Percentiles rank a stretch among this genome's conserved stretches.
phyloP scores from a whole-genome alignment of 2,113 vertebrate genomes.

The Pongo abelii region DNA sequence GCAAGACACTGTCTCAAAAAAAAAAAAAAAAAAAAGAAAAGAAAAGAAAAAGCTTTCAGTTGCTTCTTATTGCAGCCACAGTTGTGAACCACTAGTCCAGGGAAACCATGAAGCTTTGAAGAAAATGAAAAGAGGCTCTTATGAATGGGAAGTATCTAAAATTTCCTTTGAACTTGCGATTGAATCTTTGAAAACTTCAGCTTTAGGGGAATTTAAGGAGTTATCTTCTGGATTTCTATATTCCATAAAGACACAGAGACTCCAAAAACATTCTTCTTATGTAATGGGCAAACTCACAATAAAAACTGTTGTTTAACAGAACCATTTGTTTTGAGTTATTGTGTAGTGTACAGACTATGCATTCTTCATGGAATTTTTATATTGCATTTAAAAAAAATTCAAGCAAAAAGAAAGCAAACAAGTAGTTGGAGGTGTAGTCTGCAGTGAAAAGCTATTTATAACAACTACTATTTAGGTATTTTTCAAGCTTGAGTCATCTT shows the following conservation, averaged over 20 bases:
- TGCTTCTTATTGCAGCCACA: background rate
- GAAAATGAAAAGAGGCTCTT: background rate
- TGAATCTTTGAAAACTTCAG: conserved; percentile 5
- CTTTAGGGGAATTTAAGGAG: conserved; percentile 40
- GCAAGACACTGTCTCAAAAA: too few species aligned
- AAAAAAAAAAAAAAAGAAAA: too few species aligned
- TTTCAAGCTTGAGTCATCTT: conserved; percentile 63
- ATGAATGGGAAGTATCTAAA: background rate
- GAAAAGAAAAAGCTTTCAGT: background rate
- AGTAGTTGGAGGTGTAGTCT: background rate
- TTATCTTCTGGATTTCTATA: conserved; percentile 41
- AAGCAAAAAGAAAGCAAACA: conserved; percentile 18
- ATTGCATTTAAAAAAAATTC: conserved; percentile 35
- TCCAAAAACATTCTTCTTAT: conserved; percentile 3
- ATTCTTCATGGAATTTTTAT: conserved; percentile 58
- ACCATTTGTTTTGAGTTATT: conserved; percentile 51
- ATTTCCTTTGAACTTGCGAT: conserved; percentile 20
- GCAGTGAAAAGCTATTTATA: conserved; percentile 44
- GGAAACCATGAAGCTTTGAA: background rate
- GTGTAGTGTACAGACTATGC: background rate
- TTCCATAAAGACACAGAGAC: background rate
- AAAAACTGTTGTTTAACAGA: conserved; percentile 25
- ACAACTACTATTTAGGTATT: conserved; percentile 57
- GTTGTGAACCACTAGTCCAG: background rate
- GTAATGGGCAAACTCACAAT: conserved; percentile 34